Evolutionary conservation across 2,888 invertebrate species (phyloP).

Genomic region (Blera fallax): DNA sequence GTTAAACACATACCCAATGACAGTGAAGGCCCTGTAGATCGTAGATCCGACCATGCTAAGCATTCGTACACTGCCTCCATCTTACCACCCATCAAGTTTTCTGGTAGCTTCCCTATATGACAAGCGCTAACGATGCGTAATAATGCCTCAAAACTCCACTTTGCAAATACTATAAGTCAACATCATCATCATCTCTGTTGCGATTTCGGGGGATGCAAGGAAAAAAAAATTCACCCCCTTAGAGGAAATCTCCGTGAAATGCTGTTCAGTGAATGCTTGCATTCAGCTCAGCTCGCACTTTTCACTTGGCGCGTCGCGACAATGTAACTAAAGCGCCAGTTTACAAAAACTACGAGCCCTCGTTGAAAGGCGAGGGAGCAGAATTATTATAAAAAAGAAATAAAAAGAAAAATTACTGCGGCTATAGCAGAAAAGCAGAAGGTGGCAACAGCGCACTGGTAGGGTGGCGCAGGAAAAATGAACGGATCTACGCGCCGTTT

Average conservation of each 20-base stretch:
- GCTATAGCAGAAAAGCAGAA: constrained; percentile 30
- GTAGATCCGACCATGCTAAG: not conserved
- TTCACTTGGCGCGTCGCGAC: constrained; percentile 55
- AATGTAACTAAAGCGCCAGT: constrained; percentile 47
- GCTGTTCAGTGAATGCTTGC: constrained; percentile 62
- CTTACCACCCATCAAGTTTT: constrained; percentile 8
- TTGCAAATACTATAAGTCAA: constrained; percentile 72
- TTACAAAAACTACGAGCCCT: constrained; percentile 32
- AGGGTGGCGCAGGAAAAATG: constrained; percentile 71
- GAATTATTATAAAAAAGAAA: constrained; percentile 39
- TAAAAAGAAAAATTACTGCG: not conserved
- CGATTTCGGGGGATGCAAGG: constrained; percentile 46
- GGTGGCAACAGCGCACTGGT: constrained; percentile 34
- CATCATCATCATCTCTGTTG: constrained; percentile 59
- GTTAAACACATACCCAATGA: too few species aligned
- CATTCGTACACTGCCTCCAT: constrained; percentile 1
- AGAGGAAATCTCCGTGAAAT: constrained; percentile 36
- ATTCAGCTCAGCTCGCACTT: constrained; percentile 46
- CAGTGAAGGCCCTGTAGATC: not conserved
- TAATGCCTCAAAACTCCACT: constrained; percentile 70
- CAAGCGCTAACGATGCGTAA: constrained; percentile 73
- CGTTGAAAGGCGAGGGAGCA: constrained; percentile 61
- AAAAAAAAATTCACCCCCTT: constrained; percentile 60
- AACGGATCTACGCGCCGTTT: constrained; percentile 73
- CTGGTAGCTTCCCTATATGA: constrained; percentile 48